These are phyloP conservation scores for Cyclina sinensis DNA, from an alignment of 1,140 invertebrate species.

Conservation along the genomic window DNA sequence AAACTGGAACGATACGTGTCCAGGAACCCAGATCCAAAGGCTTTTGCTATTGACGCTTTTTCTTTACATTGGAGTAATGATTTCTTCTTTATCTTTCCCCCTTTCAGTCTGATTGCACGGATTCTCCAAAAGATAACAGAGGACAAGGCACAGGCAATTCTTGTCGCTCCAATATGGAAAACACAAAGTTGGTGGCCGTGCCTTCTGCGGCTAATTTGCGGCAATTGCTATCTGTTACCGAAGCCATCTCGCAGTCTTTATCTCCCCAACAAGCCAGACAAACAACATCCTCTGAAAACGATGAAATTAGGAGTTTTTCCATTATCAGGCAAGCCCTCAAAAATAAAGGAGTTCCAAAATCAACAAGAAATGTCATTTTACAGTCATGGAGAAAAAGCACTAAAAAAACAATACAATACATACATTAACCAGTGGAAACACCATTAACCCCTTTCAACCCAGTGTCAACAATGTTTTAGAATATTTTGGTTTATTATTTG, in stretches of 20 bases:
- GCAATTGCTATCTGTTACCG: not conserved
- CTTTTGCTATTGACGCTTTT: not conserved
- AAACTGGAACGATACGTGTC: not conserved
- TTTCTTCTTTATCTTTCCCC: not conserved
- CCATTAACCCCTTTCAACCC: constrained; percentile 56
- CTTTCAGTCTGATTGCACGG: constrained; percentile 8
- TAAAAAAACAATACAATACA: constrained; percentile 62
- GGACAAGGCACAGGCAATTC: not conserved
- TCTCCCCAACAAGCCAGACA: not conserved
- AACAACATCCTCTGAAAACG: not conserved
- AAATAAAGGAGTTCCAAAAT: constrained; percentile 43
- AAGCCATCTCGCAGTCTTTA: not conserved
- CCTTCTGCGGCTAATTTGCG: constrained; percentile 7
- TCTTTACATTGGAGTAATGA: constrained; percentile 3
- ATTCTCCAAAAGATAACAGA: constrained; percentile 17
- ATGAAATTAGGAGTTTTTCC: constrained; percentile 34
- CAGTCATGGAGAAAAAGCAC: constrained; percentile 63
- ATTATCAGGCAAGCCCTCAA: constrained; percentile 38
- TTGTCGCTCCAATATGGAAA: no score
- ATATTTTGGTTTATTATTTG: constrained; percentile 38
- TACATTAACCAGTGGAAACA: constrained; percentile 56
- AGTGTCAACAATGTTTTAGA: constrained; percentile 60
- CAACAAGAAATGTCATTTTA: constrained; percentile 50
- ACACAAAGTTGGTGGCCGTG: constrained; percentile 7
- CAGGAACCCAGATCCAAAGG: constrained; percentile 2